phyloP scores from a whole-genome alignment of 2,888 invertebrate species.

The Matsumyia berberina region DNA sequence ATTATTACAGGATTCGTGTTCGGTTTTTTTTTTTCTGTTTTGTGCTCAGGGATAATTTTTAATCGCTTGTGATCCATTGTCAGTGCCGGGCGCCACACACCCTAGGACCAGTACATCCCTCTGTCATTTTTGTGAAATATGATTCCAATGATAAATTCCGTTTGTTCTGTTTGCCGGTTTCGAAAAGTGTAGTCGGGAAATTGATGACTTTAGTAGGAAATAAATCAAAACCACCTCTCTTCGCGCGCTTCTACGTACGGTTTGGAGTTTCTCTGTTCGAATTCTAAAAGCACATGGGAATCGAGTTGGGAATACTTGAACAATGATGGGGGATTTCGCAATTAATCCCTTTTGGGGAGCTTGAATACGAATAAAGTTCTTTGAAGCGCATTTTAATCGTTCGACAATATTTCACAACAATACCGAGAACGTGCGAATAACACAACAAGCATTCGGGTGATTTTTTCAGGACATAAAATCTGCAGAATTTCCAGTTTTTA shows the following conservation, averaged over 20 bases:
- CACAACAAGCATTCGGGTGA: too few relatives aligned
- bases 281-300: too few relatives aligned
- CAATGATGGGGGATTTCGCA: conserved; percentile 20
- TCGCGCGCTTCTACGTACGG: too few relatives aligned
- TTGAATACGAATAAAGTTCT: conserved; percentile 22
- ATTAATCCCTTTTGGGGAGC: conserved; percentile 28
- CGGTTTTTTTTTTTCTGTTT: background rate
- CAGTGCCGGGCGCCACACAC: background rate
- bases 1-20: background rate
- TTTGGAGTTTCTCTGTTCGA: too few relatives aligned
- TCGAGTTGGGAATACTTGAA: conserved; percentile 32
- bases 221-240: conserved; percentile 20
- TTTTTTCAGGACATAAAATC: too few relatives aligned
- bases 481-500: too few relatives aligned
- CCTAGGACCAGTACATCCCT: background rate
- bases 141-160: conserved; percentile 28
- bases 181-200: conserved; percentile 5
- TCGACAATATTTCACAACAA: background rate
- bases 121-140: conserved; percentile 23
- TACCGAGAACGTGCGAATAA: too few relatives aligned
- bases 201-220: conserved; percentile 10
- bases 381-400: conserved; percentile 22
- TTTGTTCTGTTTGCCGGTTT: conserved; percentile 14
- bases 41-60: conserved; percentile 3
- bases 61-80: conserved; percentile 1